Evolutionary conservation across 2,888 invertebrate species (phyloP).

Genomic region (Morpho deidamia): DNA sequence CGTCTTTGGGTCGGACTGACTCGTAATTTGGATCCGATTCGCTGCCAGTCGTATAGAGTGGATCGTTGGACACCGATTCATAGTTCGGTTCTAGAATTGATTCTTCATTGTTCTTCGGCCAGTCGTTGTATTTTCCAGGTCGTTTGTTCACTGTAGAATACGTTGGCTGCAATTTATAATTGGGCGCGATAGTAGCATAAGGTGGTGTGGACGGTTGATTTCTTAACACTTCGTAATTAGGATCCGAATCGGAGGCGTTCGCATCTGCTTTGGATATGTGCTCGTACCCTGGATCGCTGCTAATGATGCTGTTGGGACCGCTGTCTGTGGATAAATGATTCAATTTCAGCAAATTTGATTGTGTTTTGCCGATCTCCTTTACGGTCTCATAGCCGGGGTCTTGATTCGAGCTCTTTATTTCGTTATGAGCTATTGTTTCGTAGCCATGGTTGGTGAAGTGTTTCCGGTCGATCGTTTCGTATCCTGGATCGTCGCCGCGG

Average conservation of each 20-base stretch:
- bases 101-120: slow-evolving; percentile 70
- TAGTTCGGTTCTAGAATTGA: slow-evolving; percentile 84
- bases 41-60: slow-evolving; percentile 82
- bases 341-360: slow-evolving; percentile 47
- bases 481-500: slow-evolving; percentile 70
- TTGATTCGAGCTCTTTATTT: slow-evolving; percentile 59
- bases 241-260: slow-evolving; percentile 81
- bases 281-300: slow-evolving; percentile 86
- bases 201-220: slow-evolving; percentile 74
- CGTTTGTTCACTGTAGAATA: slow-evolving; percentile 79
- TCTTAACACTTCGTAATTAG: slow-evolving; percentile 88
- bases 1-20: slow-evolving; percentile 81
- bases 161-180: slow-evolving; percentile 65
- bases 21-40: slow-evolving; percentile 87
- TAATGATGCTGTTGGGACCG: slow-evolving; percentile 79
- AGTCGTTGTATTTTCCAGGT: slow-evolving; percentile 65
- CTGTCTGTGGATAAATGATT: slow-evolving; percentile 62
- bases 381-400: slow-evolving; percentile 84
- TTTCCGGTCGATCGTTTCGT: slow-evolving; percentile 70
- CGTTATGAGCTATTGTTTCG: slow-evolving; percentile 76
- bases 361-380: slow-evolving; percentile 53
- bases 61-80: slow-evolving; percentile 84
- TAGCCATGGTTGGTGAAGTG: slow-evolving; percentile 76
- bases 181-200: slow-evolving; percentile 66
- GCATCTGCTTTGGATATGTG: slow-evolving; percentile 74